Evolutionary conservation across 2,113 vertebrate species (phyloP), one percentile per base, ranked within the genome.

Genomic region (Sinocyclocheilus anshuiensis): DNA sequence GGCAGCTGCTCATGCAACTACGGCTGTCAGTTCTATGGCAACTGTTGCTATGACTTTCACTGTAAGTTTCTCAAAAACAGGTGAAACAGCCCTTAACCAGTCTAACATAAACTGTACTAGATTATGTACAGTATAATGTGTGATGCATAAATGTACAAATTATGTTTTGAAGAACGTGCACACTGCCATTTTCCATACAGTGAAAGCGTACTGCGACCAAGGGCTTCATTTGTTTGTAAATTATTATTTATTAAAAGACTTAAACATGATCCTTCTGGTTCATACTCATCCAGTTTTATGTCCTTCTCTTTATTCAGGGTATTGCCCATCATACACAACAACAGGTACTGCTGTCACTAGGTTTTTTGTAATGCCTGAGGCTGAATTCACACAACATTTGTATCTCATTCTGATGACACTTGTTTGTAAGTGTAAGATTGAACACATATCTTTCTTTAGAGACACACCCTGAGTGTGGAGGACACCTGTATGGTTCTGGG

Each of bases 381-480:
- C 18, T 61, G n/a, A 39, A 61, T 80, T 22, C 18, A 39, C 4
- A 79, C 6, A 39, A 0, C 10, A 33, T 26, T 55, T 77, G 6
- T 53, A 26, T 33, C 42, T 75, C 20, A 12, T 45, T n/a, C 22
- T 76, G 6, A 77, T 24, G 15, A 48, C 16, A 29, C 75, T 50
- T 50, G 42, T 77, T 16, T 77, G n/a, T 77, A 10, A 77, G 6
- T 15, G 8, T 78, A 78, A 42, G 12, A 75, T 75, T 48, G 8
- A 48, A 76, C 74, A 76, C 42, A 50, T 48, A 2, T 48, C 45
- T 48, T 48, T 12, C 36, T 48, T 48, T 48, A 48, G 45, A 12
- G 12, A 11, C 0, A 20, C 6, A 0, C 12, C 71, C 92, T 42
- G 2, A 86, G 0, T 98, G 97, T 81, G 96, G 97, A 69, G 96